Evolutionary conservation across 1,140 invertebrate species (phyloP), one percentile per base, ranked within the genome.

Genomic region (Scaptomyza pallida): DNA sequence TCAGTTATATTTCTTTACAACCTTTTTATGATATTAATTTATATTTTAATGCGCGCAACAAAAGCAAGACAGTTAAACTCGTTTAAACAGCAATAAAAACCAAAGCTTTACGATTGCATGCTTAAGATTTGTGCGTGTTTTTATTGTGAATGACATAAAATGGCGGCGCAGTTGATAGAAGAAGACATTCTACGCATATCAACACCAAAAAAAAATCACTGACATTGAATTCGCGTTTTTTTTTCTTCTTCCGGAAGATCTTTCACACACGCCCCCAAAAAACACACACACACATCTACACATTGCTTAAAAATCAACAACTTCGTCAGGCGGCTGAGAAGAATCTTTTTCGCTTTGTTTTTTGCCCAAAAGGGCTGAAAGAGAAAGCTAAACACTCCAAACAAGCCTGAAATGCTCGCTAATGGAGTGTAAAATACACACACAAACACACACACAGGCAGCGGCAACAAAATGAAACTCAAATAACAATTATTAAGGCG

Each of bases 401-500:
- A 76, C n/a, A 37, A 64, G 77, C 67, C 65, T 64, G 73, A 76
- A 80, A 78, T 71, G 70, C 59, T 60, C 78, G 81, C 81, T 88
- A 88, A 88, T 88, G 83, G 82, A 82, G 86, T 79, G 77, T 85
- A 83, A 85, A 78, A 78, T 56, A 70, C 56, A 62, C 70, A 83
- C 78, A 75, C 54, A 82, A 50, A 74, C 23, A 71, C 44, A 33
- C 17, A 56, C 26, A 26, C 47, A 62, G 33, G 48, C 68, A 54
- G 45, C 33, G 61, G 69, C 78, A 78, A 73, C 73, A 88, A 90
- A 90, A 90, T 75, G 82, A 76, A 88, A 89, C 82, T 90, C 82
- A 90, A 90, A 90, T 85, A 89, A 89, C 83, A 90, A 90, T 90
- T 89, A 89, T 90, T 79, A 90, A 90, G 89, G 89, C 89, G 89